A percentile compares a stretch with the other conserved stretches of the same genome.
phyloP scores from a whole-genome alignment of 1,140 invertebrate species.

The Drusus annulatus region DNA sequence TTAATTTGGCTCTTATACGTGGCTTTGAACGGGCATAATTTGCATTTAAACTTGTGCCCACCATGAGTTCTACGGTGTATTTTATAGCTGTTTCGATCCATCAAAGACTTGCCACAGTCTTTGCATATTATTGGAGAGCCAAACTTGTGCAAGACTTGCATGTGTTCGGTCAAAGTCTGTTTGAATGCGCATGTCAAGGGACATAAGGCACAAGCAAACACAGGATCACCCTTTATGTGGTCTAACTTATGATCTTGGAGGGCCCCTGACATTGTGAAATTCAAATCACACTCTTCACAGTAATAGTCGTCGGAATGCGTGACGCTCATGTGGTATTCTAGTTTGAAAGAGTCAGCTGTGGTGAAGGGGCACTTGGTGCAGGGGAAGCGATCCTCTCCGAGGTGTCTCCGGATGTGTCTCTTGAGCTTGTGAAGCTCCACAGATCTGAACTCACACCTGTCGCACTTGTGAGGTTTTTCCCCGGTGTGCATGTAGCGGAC shows the following conservation, averaged over 20 bases:
- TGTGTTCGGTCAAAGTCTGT: slow-evolving; percentile 96
- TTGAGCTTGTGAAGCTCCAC: slow-evolving; percentile 79
- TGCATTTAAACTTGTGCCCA: neutral
- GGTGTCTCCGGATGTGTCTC: slow-evolving; percentile 78
- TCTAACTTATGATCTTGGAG: slow-evolving; percentile 95
- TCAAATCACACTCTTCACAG: slow-evolving; percentile 91
- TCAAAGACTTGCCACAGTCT: slow-evolving; percentile 92
- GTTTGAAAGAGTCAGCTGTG: slow-evolving; percentile 97
- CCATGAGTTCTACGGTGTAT: slow-evolving; percentile 70
- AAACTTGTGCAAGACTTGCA: slow-evolving; percentile 95
- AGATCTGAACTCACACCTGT: slow-evolving; percentile 77
- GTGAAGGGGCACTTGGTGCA: slow-evolving; percentile 98
- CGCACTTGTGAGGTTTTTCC: slow-evolving; percentile 80
- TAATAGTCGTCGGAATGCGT: slow-evolving; percentile 95
- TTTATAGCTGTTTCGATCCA: slow-evolving; percentile 87
- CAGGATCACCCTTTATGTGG: slow-evolving; percentile 94
- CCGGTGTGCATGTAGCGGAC: slow-evolving; percentile 75
- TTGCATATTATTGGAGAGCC: slow-evolving; percentile 94
- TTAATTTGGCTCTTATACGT: slow-evolving; percentile 13
- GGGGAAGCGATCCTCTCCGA: slow-evolving; percentile 75
- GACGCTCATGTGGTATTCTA: slow-evolving; percentile 94
- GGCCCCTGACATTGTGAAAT: slow-evolving; percentile 97
- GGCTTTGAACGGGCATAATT: slow-evolving; percentile 9
- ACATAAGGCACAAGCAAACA: slow-evolving; percentile 96
- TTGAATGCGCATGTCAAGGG: slow-evolving; percentile 97